Evolutionary conservation across 2,113 vertebrate genomes (phyloP).

Genomic region (Strix uralensis): DNA sequence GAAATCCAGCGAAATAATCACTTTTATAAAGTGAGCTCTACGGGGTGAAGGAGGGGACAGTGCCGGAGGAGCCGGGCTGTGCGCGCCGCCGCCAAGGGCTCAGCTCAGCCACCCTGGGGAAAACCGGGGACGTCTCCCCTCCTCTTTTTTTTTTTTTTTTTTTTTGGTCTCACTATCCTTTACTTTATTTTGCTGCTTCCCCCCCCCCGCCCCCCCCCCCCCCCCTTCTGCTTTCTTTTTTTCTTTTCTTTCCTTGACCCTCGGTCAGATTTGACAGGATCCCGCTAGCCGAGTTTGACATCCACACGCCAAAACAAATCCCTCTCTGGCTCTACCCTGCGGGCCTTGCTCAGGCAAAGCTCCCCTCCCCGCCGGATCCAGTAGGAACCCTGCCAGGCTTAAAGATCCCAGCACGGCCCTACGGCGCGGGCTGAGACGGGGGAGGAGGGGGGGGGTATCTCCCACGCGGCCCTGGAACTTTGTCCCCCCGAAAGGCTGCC

Average conservation of each 20-base stretch:
- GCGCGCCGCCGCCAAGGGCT: not conserved
- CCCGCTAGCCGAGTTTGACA: not conserved
- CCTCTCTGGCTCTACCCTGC: not conserved
- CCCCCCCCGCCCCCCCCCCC: too few species aligned
- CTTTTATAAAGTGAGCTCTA: constrained; percentile 57
- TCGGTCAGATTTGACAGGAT: not conserved
- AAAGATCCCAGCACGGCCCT: not conserved
- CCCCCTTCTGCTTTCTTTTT: not conserved
- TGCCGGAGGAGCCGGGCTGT: not conserved
- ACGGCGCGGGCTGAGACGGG: not conserved
- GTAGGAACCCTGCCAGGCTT: not conserved
- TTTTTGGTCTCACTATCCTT: accelerated
- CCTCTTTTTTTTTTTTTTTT: accelerated
- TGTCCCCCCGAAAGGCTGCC: not conserved
- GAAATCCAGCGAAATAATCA: constrained; percentile 64
- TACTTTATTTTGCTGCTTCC: not conserved
- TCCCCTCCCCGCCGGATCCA: not conserved
- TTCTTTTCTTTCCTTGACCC: accelerated
- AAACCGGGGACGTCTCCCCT: not conserved
- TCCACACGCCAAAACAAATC: not conserved
- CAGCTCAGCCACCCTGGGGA: not conserved
- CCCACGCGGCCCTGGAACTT: not conserved
- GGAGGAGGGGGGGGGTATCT: not conserved
- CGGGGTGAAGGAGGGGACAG: constrained; percentile 62
- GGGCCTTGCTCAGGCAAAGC: not conserved